Evolutionary conservation across 92 coral and sea anemone species (phyloP).

Genomic region (Epizoanthus rinbou): DNA sequence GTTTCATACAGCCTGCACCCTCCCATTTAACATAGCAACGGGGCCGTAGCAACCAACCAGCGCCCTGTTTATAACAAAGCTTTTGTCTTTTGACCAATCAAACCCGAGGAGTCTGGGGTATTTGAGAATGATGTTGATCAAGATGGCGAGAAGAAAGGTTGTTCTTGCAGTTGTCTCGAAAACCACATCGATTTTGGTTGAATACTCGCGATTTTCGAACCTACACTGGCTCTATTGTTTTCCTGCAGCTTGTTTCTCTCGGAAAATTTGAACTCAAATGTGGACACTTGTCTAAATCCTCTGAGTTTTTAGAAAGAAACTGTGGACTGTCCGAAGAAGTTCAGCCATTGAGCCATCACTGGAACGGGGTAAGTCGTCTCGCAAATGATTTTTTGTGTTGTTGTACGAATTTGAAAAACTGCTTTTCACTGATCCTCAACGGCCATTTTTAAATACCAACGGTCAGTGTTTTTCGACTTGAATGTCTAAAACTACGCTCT

Average conservation of each 20-base stretch:
- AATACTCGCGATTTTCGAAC: neutral
- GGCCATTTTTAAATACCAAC: neutral
- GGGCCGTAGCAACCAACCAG: neutral
- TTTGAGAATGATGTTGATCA: neutral
- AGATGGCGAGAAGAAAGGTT: neutral
- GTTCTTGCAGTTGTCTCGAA: neutral
- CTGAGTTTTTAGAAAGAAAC: slow-evolving; percentile 20
- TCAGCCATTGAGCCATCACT: slow-evolving; percentile 19
- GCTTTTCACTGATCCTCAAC: neutral
- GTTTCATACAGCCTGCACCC: too few species aligned
- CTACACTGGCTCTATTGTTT: neutral
- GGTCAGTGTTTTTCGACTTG: neutral
- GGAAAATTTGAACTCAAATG: too few species aligned
- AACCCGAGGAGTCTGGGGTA: neutral
- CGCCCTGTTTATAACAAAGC: neutral
- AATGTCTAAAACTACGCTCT: slow-evolving; percentile 15
- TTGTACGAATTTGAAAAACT: slow-evolving; percentile 24
- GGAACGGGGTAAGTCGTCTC: slow-evolving; percentile 3
- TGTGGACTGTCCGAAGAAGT: slow-evolving; percentile 26
- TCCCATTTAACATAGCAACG: neutral
- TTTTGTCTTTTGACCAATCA: neutral
- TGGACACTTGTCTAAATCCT: neutral
- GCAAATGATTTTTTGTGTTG: slow-evolving; percentile 1
- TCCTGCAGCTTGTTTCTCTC: neutral
- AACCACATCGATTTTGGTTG: slow-evolving; percentile 5